These are phyloP conservation scores for Papilio glaucus DNA, from an alignment of 1,140 invertebrate genomes.

Conservation along the genomic window DNA sequence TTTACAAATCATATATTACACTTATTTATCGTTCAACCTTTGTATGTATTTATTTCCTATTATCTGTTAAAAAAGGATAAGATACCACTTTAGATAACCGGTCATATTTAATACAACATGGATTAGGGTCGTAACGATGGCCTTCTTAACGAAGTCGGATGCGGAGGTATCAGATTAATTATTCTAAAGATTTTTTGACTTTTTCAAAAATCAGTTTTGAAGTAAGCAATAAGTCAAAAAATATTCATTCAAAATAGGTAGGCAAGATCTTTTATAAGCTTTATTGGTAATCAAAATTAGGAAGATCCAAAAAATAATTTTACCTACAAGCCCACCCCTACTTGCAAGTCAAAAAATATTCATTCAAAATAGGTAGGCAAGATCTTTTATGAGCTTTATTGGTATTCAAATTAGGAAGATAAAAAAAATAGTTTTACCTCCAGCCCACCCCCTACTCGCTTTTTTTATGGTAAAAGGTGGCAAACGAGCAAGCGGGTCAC, in stretches of 20 bases:
- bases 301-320: no score
- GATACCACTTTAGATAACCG: not conserved
- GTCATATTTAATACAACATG: not conserved
- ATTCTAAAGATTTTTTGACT: no score
- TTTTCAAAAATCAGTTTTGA: not conserved
- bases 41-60: not conserved
- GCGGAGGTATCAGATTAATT: no score
- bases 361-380: not conserved
- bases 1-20: not conserved
- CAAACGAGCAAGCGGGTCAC: no score
- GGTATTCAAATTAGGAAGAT: no score
- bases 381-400: not conserved
- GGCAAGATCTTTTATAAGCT: not conserved
- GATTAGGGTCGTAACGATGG: no score
- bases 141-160: no score
- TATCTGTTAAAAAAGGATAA: not conserved
- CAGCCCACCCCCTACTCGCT: no score
- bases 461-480: no score
- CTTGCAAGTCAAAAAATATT: not conserved
- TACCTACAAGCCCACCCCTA: no score
- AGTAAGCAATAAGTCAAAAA: not conserved
- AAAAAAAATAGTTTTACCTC: no score
- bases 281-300: no score
- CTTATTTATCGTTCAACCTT: not conserved
- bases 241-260: not conserved